Evolutionary conservation across 2,888 invertebrate species (phyloP).

Genomic region (Hermaeophaga mercurialis): DNA sequence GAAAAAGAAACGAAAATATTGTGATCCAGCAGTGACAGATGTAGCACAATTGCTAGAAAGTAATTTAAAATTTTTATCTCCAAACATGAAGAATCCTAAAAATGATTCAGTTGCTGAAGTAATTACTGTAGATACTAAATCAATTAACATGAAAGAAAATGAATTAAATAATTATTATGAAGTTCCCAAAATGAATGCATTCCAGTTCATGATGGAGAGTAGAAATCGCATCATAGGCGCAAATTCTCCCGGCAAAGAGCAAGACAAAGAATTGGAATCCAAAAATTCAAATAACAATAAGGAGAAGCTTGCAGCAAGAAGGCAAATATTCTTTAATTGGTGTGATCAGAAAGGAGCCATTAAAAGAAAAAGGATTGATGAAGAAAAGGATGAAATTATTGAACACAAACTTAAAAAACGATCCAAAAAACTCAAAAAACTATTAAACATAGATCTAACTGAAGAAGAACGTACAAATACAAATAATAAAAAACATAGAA

Average conservation of each 20-base stretch:
- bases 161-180: not conserved
- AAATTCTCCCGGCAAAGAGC: conserved; percentile 67
- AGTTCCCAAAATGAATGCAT: conserved; percentile 59
- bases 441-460: conserved; percentile 48
- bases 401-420: conserved; percentile 66
- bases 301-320: conserved; percentile 55
- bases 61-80: conserved; percentile 39
- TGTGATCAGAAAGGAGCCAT: conserved; percentile 67
- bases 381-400: conserved; percentile 63
- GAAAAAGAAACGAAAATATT: conserved; percentile 35
- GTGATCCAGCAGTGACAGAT: conserved; percentile 40
- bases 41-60: conserved; percentile 39
- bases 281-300: conserved; percentile 37
- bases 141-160: conserved; percentile 13
- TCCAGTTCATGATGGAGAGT: conserved; percentile 71
- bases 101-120: not conserved
- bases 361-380: conserved; percentile 64
- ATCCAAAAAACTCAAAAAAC: conserved; percentile 63
- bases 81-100: conserved; percentile 15
- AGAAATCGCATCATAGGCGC: conserved; percentile 67
- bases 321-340: conserved; percentile 64
- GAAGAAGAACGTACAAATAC: not conserved
- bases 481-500: conserved; percentile 15
- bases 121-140: not conserved
- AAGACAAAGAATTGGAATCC: conserved; percentile 47